Percentiles rank a stretch among this genome's conserved stretches.
Conservation (phyloP, 2,888 invertebrate genomes). For the Arenicola marina region DNA sequence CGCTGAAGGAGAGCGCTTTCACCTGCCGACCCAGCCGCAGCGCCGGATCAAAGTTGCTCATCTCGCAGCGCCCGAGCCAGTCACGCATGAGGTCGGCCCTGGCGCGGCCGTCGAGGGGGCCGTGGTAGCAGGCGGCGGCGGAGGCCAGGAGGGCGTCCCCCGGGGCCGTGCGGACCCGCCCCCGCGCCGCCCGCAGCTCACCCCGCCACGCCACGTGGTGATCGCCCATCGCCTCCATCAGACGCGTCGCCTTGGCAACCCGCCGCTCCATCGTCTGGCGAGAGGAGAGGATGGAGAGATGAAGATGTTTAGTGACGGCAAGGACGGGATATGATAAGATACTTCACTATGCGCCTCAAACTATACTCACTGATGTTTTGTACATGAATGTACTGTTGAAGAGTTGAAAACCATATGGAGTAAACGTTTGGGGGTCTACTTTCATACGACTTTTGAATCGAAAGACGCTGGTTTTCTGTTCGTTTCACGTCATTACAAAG, state of each 20-base stretch:
- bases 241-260: constrained; percentile 48
- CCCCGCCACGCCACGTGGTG: constrained; percentile 55
- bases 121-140: constrained; percentile 55
- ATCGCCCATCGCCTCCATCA: constrained; percentile 57
- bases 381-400: too few relatives aligned
- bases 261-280: constrained; percentile 51
- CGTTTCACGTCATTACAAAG: too few relatives aligned
- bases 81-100: constrained; percentile 48
- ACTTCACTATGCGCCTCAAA: too few relatives aligned
- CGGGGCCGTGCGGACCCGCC: constrained; percentile 46
- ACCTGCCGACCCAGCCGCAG: constrained; percentile 6
- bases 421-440: too few relatives aligned
- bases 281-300: too few relatives aligned
- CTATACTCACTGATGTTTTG: too few relatives aligned
- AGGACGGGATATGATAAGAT: too few relatives aligned
- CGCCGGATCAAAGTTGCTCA: constrained; percentile 21
- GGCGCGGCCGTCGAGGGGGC: constrained; percentile 51
- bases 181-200: constrained; percentile 47
- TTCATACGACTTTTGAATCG: too few relatives aligned
- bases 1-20: constrained; percentile 19
- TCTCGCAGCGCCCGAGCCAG: constrained; percentile 43
- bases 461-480: too few relatives aligned
- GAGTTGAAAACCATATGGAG: too few relatives aligned
- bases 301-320: too few relatives aligned
- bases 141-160: constrained; percentile 56